Conservation (phyloP, 2,797 vertebrate species). For the Aeoliscus strigatus region DNA sequence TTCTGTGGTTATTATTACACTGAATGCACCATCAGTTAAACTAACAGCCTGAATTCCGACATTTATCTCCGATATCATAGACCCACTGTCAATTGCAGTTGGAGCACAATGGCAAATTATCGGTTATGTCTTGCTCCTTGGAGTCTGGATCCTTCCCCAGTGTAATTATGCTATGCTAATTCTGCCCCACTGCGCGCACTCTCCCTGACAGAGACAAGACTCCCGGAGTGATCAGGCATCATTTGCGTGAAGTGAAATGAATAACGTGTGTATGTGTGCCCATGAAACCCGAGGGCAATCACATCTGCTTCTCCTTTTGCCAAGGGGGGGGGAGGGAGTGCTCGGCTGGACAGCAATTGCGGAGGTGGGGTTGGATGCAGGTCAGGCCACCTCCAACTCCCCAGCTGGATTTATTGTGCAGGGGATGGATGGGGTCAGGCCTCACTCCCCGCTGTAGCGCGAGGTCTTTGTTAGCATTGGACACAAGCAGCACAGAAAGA, state of each 20-base stretch:
- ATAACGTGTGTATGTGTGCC: slow-evolving; percentile 29
- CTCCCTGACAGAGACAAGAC: slow-evolving; percentile 42
- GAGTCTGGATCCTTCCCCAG: slow-evolving; percentile 58
- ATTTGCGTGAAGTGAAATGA: slow-evolving; percentile 25
- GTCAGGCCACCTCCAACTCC: slow-evolving; percentile 63
- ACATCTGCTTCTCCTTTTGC: slow-evolving; percentile 2
- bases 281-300: slow-evolving; percentile 8
- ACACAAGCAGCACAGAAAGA: slow-evolving; percentile 52
- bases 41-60: slow-evolving; percentile 69
- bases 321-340: neutral
- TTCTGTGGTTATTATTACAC: slow-evolving; percentile 64
- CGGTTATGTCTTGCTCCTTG: slow-evolving; percentile 64
- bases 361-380: slow-evolving; percentile 37
- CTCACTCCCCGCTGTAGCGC: slow-evolving; percentile 26
- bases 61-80: slow-evolving; percentile 72
- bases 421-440: slow-evolving; percentile 42
- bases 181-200: slow-evolving; percentile 20
- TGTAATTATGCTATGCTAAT: slow-evolving; percentile 73
- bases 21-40: slow-evolving; percentile 72
- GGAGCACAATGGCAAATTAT: slow-evolving; percentile 68
- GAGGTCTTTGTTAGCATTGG: slow-evolving; percentile 55
- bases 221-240: slow-evolving; percentile 30
- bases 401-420: slow-evolving; percentile 57
- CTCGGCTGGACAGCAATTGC: slow-evolving; percentile 31
- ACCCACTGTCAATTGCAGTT: slow-evolving; percentile 54